Evolutionary conservation across 2,113 vertebrate species (phyloP).

Genomic region (Urocynchramus pylzowi): DNA sequence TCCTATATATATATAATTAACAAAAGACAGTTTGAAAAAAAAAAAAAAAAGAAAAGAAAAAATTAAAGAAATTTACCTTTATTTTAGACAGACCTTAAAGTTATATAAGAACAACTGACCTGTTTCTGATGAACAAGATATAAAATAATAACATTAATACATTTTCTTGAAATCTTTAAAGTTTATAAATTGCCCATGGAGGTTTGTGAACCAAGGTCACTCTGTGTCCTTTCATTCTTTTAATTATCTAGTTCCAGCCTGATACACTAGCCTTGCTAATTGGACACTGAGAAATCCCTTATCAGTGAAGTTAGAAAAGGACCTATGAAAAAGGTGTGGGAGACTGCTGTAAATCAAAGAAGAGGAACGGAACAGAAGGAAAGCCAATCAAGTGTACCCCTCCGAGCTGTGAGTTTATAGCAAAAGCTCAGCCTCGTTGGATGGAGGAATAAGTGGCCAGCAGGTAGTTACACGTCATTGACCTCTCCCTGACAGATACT

Average conservation of each 20-base stretch:
- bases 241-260: conserved; percentile 63
- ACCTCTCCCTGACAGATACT: conserved; percentile 19
- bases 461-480: conserved; percentile 57
- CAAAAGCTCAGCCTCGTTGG: background rate
- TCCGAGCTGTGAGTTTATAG: conserved; percentile 44
- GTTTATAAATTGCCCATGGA: conserved; percentile 43
- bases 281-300: conserved; percentile 55
- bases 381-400: conserved; percentile 57
- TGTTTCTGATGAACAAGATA: conserved; percentile 18
- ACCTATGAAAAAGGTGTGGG: conserved; percentile 9
- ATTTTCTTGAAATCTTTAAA: conserved; percentile 32
- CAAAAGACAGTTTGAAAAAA: background rate
- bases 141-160: conserved; percentile 14
- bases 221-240: conserved; percentile 30
- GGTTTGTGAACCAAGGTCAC: conserved; percentile 56
- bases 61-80: background rate
- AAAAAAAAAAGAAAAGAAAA: background rate
- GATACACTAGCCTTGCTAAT: conserved; percentile 60
- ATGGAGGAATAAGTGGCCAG: conserved; percentile 27
- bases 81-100: background rate
- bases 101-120: background rate
- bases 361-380: conserved; percentile 61
- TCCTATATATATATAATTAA: background rate
- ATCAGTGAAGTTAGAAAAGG: conserved; percentile 46
- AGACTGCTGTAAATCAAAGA: conserved; percentile 60